Base-by-base conservation (phyloP, 2,797 vertebrate species). In the Buphagus erythrorhynchus region DNA sequence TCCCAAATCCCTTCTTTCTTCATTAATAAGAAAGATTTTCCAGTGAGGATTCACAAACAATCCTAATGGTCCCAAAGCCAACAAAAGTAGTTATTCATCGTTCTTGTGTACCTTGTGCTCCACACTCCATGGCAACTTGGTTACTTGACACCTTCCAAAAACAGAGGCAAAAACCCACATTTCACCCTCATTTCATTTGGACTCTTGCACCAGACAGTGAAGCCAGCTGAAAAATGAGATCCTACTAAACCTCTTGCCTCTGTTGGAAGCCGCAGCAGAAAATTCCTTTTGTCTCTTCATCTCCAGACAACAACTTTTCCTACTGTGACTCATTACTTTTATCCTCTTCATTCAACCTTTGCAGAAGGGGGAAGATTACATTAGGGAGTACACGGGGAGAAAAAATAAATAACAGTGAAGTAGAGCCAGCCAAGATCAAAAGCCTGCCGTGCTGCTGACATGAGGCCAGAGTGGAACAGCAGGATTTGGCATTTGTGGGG, bases 251-350 rank as follows among this genome's bases (percentile, higher is more conserved):
- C 51, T 84, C 86, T 46, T 84, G 36, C 46, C 74, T 90, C 80
- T 69, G 54, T n/a, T 96, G 82, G 95, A 94, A 94, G 62, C 38
- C 55, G 61, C 65, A 90, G 54, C 66, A 90, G 40, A 65, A 95
- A 91, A 93, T 88, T 88, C 62, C 40, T 86, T 94, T 88, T 62
- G 54, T 33, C 68, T 92, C 68, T 65, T 82, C 55, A 86, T 66
- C 59, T 93, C 46, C 72, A 86, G 75, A 77, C 54, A 83, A 73
- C 33, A 75, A 40, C 43, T 86, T 67, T 69, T 86, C 76, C 58
- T 75, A 66, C 76, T 88, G 82, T 59, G 82, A 81, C 43, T 88
- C 91, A 65, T 74, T 71, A 75, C 66, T 69, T 93, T 91, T 59
- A 86, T 59, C 26, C 36, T 75, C 67, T 67, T 88, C 65, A 61